A percentile compares a stretch with the other conserved stretches of the same genome.
Conservation (phyloP, 2,113 vertebrate species). For the Propithecus coquereli region DNA sequence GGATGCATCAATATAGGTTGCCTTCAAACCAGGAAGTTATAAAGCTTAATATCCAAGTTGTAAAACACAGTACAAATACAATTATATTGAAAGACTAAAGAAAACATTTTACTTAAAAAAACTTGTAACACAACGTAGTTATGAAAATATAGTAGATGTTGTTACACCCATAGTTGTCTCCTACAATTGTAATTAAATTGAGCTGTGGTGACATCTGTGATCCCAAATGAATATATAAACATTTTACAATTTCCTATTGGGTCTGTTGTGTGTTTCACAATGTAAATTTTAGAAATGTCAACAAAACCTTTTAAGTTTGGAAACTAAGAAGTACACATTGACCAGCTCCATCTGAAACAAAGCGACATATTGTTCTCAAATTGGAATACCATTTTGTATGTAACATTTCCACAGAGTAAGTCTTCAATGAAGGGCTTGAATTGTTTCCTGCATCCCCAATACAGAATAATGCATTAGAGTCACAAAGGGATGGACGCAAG, state of each 20-base stretch:
- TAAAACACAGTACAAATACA: background rate
- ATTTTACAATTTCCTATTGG: slow-evolving; percentile 24
- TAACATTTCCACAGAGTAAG: background rate
- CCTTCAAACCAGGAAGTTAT: background rate
- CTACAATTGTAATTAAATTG: background rate
- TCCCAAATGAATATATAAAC: slow-evolving; percentile 37
- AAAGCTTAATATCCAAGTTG: background rate
- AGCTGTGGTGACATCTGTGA: slow-evolving; percentile 37
- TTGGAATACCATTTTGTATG: background rate
- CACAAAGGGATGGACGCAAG: background rate
- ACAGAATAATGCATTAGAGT: background rate
- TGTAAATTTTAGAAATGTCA: slow-evolving; percentile 34
- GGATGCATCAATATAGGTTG: background rate
- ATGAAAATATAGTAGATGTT: background rate
- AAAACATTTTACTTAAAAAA: background rate
- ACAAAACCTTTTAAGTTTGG: background rate
- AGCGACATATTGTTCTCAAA: slow-evolving; percentile 17
- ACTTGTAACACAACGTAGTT: background rate
- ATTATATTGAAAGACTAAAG: background rate
- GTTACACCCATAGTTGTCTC: background rate
- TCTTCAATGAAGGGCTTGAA: background rate
- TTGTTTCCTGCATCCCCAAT: background rate
- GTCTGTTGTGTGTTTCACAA: slow-evolving; percentile 6
- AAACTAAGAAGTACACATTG: background rate
- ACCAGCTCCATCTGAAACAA: background rate